These are phyloP conservation scores for Cardinalis cardinalis DNA, from an alignment of 2,113 vertebrate genomes.

Conservation along the genomic window DNA sequence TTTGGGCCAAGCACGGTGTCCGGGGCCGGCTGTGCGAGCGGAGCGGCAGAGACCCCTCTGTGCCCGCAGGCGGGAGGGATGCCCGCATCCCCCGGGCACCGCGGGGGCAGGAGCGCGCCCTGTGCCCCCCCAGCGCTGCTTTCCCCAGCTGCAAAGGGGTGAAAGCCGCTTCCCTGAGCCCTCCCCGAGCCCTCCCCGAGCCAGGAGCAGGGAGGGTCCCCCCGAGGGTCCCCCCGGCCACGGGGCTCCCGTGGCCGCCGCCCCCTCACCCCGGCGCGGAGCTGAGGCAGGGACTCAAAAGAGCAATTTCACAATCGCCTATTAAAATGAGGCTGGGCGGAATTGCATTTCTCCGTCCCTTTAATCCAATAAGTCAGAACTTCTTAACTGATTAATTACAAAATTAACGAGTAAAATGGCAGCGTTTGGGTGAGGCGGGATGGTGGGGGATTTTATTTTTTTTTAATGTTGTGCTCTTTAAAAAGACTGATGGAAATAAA, in stretches of 20 bases:
- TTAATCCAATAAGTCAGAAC: conserved; percentile 56
- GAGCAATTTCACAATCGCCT: neutral
- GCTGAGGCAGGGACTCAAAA: neutral
- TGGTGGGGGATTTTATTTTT: neutral
- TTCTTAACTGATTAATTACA: conserved; percentile 56
- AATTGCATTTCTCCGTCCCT: conserved; percentile 33
- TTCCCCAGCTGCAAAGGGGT: neutral
- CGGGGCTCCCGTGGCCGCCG: neutral
- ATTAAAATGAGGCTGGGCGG: neutral
- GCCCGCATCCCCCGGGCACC: neutral
- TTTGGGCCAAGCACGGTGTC: neutral
- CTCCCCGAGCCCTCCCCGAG: neutral
- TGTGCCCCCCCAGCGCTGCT: neutral
- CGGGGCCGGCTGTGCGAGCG: neutral
- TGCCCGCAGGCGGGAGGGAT: neutral
- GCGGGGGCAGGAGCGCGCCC: neutral
- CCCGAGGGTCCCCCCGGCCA: neutral
- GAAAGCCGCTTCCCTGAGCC: neutral
- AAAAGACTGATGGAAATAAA: conserved; percentile 41
- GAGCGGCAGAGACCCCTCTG: neutral
- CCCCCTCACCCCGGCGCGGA: neutral
- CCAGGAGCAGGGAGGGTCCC: neutral
- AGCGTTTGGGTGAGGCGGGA: neutral
- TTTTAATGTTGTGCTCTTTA: conserved; percentile 2
- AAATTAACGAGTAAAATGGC: conserved; percentile 52